Conservation (phyloP, 1,140 invertebrate species). For the Nebria ingens region DNA sequence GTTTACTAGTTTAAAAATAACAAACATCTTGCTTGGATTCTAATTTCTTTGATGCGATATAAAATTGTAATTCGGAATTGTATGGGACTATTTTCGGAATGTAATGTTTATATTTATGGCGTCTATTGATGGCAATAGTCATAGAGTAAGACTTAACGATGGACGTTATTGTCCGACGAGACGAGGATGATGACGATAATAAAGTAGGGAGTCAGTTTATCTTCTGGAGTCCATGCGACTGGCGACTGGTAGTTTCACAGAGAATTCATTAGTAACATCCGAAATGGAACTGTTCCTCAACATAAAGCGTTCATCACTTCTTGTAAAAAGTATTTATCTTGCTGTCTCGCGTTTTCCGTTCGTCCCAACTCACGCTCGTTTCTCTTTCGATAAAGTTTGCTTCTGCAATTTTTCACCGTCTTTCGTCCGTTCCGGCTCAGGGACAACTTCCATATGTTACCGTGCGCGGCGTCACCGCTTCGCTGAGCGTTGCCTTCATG, state of each 20-base stretch:
- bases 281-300: conserved; percentile 8
- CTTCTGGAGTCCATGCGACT: neutral
- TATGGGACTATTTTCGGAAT: too few species aligned
- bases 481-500: too few species aligned
- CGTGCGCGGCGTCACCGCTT: conserved; percentile 5
- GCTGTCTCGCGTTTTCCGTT: conserved; percentile 12
- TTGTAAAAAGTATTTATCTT: conserved; percentile 16
- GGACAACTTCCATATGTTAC: conserved; percentile 22
- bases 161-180: too few species aligned
- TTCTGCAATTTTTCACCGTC: conserved; percentile 20
- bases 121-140: too few species aligned
- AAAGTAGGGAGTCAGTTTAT: conserved; percentile 4
- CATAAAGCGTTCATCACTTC: conserved; percentile 2
- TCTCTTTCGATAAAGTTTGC: conserved; percentile 17
- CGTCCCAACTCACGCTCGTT: neutral
- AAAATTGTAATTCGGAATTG: too few species aligned
- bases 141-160: too few species aligned
- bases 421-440: conserved; percentile 20
- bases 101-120: too few species aligned
- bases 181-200: conserved; percentile 2
- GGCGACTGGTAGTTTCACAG: neutral
- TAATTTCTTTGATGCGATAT: too few species aligned
- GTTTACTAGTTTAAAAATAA: too few species aligned
- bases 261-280: conserved; percentile 9
- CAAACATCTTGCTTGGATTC: too few species aligned